Percentiles rank a stretch among this genome's conserved stretches.
These are phyloP conservation scores for Geotrupes spiniger DNA, from an alignment of 2,888 invertebrate genomes.

Conservation along the genomic window DNA sequence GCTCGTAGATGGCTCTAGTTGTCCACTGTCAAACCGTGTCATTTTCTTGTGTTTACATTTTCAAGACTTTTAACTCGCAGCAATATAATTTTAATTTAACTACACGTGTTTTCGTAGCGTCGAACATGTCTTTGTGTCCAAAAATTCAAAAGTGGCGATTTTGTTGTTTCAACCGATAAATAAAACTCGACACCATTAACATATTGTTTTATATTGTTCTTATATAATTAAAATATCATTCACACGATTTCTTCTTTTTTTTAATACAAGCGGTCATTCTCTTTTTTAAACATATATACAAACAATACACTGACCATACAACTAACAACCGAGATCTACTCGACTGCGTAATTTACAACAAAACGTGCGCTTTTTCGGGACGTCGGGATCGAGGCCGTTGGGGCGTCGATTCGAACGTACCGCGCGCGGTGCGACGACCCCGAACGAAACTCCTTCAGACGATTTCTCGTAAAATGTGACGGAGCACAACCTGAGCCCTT, in stretches of 20 bases:
- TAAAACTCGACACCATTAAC: constrained; percentile 24
- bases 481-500: constrained; percentile 37
- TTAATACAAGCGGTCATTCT: constrained; percentile 32
- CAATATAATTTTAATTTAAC: too few species aligned
- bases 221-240: constrained; percentile 45
- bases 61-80: too few species aligned
- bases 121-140: too few species aligned
- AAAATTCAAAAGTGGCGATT: too few species aligned
- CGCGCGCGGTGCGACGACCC: too few species aligned
- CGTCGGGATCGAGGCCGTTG: too few species aligned
- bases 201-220: constrained; percentile 34
- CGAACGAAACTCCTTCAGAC: constrained; percentile 6
- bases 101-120: too few species aligned
- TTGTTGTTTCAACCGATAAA: constrained; percentile 1
- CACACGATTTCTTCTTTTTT: constrained; percentile 35
- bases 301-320: constrained; percentile 35
- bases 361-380: constrained; percentile 10
- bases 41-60: too few species aligned
- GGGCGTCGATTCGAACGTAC: too few species aligned
- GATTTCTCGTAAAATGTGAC: constrained; percentile 27
- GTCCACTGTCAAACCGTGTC: too few species aligned
- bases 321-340: constrained; percentile 35
- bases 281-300: constrained; percentile 41
- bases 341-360: constrained; percentile 32
- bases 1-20: too few species aligned